Evolutionary conservation across 2,113 vertebrate genomes (phyloP), one percentile per base, ranked within the genome.

Genomic region (Kryptolebias marmoratus): DNA sequence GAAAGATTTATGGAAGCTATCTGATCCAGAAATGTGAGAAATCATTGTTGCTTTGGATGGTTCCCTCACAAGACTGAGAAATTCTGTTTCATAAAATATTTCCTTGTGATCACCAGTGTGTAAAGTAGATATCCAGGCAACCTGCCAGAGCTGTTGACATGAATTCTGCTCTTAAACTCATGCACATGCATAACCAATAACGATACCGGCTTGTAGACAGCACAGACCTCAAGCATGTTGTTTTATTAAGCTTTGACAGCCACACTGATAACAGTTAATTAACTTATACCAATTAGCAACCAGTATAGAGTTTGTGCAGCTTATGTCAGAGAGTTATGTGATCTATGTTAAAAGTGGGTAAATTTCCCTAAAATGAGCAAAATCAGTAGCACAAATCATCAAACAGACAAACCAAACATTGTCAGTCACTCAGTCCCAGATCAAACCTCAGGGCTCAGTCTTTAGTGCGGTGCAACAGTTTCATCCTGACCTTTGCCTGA

Each of bases 1-100:
- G 64, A 73, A 77, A 84, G 85, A 89, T 87, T 88, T 86, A 89
- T 87, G 82, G 73, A 48, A 76, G 48, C 48, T 32, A 71, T 83
- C 70, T 80, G 80, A 89, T 64, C 72, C 62, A 77, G 70, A 82
- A 85, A 84, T 74, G 73, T 75, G 67, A 60, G 48, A 64, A 81
- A 84, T 75, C 60, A 62, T 56, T 57, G 60, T 65, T 71, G 56
- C 54, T 52, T 67, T 42, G 18, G 78, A 73, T 50, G 55, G 48
- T 63, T n/a, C 27, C 53, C 39, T 60, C 73, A 65, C 12, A 64
- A 54, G 28, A 71, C 58, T 11, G 7, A 66, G 44, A 48, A 50
- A 39, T 72, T 82, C 27, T 55, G 50, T 70, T 71, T 59, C 50
- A 68, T 64, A 63, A 80, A 83, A 78, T 27, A 70, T 64, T 18